Conservation (phyloP, 2,888 invertebrate species). For the Lottia scabra region DNA sequence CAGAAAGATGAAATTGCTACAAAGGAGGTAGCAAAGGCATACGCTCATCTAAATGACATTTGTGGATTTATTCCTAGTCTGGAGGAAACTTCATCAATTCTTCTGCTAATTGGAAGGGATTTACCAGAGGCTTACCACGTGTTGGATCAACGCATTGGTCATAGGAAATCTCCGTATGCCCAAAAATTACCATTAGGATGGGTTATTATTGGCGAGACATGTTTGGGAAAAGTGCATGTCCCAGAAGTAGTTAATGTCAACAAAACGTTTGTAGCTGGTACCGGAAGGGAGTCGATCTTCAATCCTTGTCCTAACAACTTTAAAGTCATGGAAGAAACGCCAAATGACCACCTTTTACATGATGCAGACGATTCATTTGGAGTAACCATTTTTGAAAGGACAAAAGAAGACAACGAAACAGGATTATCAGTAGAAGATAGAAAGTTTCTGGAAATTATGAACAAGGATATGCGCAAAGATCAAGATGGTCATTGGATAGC, state of each 20-base stretch:
- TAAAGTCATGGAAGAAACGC: too few species aligned
- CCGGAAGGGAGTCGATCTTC: slow-evolving; percentile 22
- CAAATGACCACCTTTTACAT: too few species aligned
- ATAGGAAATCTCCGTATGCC: slow-evolving; percentile 19
- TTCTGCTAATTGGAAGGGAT: too few species aligned
- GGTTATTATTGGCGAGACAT: slow-evolving; percentile 22
- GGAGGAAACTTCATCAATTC: slow-evolving; percentile 15
- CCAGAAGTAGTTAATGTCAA: slow-evolving; percentile 15
- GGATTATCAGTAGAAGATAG: slow-evolving; percentile 27
- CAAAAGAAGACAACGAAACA: slow-evolving; percentile 19
- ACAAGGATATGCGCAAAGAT: slow-evolving; percentile 13
- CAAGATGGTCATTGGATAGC: slow-evolving; percentile 19
- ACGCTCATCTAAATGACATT: slow-evolving; percentile 17
- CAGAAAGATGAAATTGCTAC: slow-evolving; percentile 31
- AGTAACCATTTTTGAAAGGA: slow-evolving; percentile 16
- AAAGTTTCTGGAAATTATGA: slow-evolving; percentile 23
- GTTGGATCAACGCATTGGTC: slow-evolving; percentile 19
- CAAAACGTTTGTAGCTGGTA: slow-evolving; percentile 17
- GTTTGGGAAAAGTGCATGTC: slow-evolving; percentile 20
- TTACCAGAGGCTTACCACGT: slow-evolving; percentile 23
- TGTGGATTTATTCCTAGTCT: slow-evolving; percentile 14
- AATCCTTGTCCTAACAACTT: slow-evolving; percentile 26
- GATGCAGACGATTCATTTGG: too few species aligned
- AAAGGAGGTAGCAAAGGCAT: slow-evolving; percentile 16
- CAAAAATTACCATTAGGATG: slow-evolving; percentile 23